These are phyloP conservation scores for Tympanuchus pallidicinctus DNA, from an alignment of 2,113 vertebrate species.

Conservation along the genomic window DNA sequence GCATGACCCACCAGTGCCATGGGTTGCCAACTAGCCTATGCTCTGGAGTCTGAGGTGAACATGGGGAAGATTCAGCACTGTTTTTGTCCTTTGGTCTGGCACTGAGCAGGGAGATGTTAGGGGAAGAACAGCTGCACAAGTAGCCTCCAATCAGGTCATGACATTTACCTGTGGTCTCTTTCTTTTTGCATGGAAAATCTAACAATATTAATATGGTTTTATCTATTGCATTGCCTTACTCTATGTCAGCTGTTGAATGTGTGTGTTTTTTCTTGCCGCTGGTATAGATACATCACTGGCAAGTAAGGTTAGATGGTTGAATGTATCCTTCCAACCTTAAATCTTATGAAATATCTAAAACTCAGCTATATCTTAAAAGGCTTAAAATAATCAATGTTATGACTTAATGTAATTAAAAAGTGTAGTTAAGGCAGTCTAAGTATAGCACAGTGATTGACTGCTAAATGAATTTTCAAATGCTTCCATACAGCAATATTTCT, in stretches of 20 bases:
- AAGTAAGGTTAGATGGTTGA: not conserved
- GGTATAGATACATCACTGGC: not conserved
- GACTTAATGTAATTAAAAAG: not conserved
- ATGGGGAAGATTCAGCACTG: not conserved
- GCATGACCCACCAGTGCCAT: fast-evolving
- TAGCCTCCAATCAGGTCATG: fast-evolving
- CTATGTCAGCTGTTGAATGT: fast-evolving
- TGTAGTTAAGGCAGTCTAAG: not conserved
- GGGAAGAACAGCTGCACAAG: not conserved
- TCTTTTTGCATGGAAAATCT: not conserved
- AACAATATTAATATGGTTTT: not conserved
- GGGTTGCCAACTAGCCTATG: fast-evolving
- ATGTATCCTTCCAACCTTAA: not conserved
- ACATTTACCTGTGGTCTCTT: not conserved
- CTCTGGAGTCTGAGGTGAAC: not conserved
- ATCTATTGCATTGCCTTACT: not conserved
- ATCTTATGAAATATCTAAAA: not conserved
- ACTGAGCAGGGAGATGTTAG: fast-evolving
- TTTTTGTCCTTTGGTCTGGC: fast-evolving
- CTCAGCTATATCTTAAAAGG: not conserved
- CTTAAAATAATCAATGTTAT: not conserved
- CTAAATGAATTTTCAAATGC: not conserved
- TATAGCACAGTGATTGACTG: not conserved
- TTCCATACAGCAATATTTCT: not conserved
- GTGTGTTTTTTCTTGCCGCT: not conserved